Base-by-base conservation (phyloP, 2,113 vertebrate genomes). In the Polypterus senegalus region DNA sequence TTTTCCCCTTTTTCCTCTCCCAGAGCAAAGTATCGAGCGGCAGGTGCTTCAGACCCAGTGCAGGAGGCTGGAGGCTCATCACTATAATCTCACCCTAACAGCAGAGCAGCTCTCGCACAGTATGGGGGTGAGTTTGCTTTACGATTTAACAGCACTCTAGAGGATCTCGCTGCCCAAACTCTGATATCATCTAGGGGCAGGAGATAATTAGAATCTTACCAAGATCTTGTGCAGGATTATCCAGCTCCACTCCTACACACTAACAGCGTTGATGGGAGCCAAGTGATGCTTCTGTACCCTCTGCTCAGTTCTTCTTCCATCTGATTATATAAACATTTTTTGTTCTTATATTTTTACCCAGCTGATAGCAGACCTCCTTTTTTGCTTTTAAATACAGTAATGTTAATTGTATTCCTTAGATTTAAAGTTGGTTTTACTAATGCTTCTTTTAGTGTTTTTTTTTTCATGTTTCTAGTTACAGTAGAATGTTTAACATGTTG, bases 21-120 rank as follows among this genome's bases (percentile, higher is more conserved):
- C 77, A 99, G 96, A 98, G 84, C 93, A 96, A 90, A 88, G 80
- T 73, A 82, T 97, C 75, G 94, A 98, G 76, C 88, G 94, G 64
- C 94, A 97, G 63, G 92, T 99, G 74, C 79, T 99, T 61, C 92
- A 96, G 81, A 92, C 67, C 2, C 96, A 98, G 76, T 97, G 92
- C 85, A 80, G 92, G 70, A 81, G 92, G 76, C 86, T 98, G 77
- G 96, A 99, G 82, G 89, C 92, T 11, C 92, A 94, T 81, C 92
- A 96, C 80, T 94, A 95, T 79, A 98, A 88, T 78, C 92, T 99
- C 78, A 95, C 88, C 69, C 81, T 94, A 74, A 91, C 92, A 0
- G 93, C 93, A 0, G 92, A 98, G 76, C 94, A 94, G 87, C 87
- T 98, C 59, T 97, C 94, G 5, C 96, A 92, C 75, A 94, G 83